A percentile compares a stretch with the other conserved stretches of the same genome.
phyloP scores from a whole-genome alignment of 2,888 invertebrate genomes.

The Cenopis cana region DNA sequence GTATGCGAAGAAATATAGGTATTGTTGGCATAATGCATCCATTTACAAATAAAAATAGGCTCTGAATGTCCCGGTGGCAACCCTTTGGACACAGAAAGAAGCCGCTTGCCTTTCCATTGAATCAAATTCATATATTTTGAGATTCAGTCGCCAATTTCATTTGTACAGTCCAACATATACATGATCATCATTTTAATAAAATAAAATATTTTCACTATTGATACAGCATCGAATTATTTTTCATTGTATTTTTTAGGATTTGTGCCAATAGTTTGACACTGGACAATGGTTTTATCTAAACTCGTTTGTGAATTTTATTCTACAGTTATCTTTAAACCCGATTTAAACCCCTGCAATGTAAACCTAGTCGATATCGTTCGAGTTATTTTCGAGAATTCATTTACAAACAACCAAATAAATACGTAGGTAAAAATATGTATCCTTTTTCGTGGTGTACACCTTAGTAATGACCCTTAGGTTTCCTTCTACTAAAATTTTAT shows the following conservation, averaged over 20 bases:
- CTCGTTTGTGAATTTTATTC: too few relatives aligned
- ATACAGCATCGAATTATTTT: background rate
- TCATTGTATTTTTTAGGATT: background rate
- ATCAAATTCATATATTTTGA: slow-evolving; percentile 86
- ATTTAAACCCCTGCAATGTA: too few relatives aligned
- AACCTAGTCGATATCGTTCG: too few relatives aligned
- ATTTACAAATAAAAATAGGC: slow-evolving; percentile 73
- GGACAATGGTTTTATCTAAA: background rate
- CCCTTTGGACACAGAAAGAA: slow-evolving; percentile 81
- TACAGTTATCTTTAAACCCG: too few relatives aligned
- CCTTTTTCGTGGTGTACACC: too few relatives aligned
- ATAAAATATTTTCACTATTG: background rate
- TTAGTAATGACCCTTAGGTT: too few relatives aligned
- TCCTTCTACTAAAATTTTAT: too few relatives aligned
- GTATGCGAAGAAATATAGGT: slow-evolving; percentile 72
- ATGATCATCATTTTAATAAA: background rate
- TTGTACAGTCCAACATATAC: slow-evolving; percentile 71
- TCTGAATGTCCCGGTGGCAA: slow-evolving; percentile 79
- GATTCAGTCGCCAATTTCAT: slow-evolving; percentile 85
- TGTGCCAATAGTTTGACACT: background rate
- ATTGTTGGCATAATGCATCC: slow-evolving; percentile 66
- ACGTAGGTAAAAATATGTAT: too few relatives aligned
- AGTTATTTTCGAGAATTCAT: too few relatives aligned
- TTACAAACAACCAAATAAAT: too few relatives aligned
- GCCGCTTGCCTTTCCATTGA: slow-evolving; percentile 85